These are phyloP conservation scores for Mustelus asterias DNA, from an alignment of 2,113 vertebrate genomes.

Conservation along the genomic window DNA sequence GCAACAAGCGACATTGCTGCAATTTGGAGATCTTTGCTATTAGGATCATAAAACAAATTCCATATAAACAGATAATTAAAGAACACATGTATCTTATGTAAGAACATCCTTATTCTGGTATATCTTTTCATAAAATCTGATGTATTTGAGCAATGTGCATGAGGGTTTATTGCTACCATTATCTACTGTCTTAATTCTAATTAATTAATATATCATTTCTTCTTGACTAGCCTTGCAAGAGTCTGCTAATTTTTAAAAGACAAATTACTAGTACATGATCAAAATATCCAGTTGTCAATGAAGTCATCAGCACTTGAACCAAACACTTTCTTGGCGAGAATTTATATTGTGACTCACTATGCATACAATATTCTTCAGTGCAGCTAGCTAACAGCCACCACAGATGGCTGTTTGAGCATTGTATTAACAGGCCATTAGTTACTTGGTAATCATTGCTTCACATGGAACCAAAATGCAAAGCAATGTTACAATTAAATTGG, in stretches of 20 bases:
- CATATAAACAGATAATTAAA: neutral
- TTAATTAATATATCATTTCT: slow-evolving; percentile 24
- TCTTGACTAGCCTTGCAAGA: neutral
- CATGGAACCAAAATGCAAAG: neutral
- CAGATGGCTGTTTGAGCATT: neutral
- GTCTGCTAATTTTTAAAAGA: neutral
- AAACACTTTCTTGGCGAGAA: neutral
- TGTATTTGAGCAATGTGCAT: neutral
- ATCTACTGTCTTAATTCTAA: neutral
- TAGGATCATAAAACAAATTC: neutral
- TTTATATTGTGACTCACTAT: neutral
- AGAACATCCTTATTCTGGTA: neutral
- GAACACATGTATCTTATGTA: neutral
- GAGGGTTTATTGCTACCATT: neutral
- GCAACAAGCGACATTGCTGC: no score
- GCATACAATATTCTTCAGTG: neutral
- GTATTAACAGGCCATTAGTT: neutral
- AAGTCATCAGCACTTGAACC: neutral
- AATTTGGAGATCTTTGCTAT: neutral
- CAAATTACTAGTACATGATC: neutral
- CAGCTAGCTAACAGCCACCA: neutral
- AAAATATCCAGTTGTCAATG: neutral
- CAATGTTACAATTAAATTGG: neutral
- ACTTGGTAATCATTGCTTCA: neutral
- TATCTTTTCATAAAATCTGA: neutral